Base-by-base conservation (phyloP, 1,140 invertebrate species). In the Ceratina australensis region DNA sequence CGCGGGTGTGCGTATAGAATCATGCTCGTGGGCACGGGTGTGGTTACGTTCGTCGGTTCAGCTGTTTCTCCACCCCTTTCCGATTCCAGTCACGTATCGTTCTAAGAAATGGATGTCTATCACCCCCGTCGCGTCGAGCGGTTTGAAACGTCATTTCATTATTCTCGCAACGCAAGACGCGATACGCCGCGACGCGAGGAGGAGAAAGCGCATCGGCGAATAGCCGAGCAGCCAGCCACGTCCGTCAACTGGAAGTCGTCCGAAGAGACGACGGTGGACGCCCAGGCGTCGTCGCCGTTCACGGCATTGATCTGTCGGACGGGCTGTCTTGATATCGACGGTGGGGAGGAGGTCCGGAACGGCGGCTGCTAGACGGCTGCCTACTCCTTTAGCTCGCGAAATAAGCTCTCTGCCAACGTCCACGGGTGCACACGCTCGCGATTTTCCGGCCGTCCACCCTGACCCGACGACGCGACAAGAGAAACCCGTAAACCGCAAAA, bases 231-330 rank as follows among this genome's bases (percentile, higher is more conserved):
- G 24, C 22, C 49, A 18, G 24, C 63, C 28, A 24, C 56, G 74
- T 71, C 67, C 67, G 67, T 77, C 67, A 77, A 52, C 47, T 52
- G 67, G 59, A 67, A 75, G 87, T 72, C 72, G 85, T 88, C 77
- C 78, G 75, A 81, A 71, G 76, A 83, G 85, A 88, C 82, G 85
- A 72, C 80, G 82, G 83, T 81, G 89, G 87, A 88, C 86, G 87
- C 86, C 81, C 85, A 89, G 89, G 89, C 89, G 88, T 89, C 89
- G 89, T 89, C 88, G 88, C 86, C 80, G 89, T 82, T 89, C 86
- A 89, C 90, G 80, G 90, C 89, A 91, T 91, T 91, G 90, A 91
- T 91, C 90, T 91, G 90, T 90, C 88, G 85, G 88, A 89, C 82
- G 88, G 33, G 86, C 80, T 88, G 90, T 90, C 90, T 91, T 90